phyloP scores from a whole-genome alignment of 2,113 vertebrate species.

The Tympanuchus pallidicinctus region DNA sequence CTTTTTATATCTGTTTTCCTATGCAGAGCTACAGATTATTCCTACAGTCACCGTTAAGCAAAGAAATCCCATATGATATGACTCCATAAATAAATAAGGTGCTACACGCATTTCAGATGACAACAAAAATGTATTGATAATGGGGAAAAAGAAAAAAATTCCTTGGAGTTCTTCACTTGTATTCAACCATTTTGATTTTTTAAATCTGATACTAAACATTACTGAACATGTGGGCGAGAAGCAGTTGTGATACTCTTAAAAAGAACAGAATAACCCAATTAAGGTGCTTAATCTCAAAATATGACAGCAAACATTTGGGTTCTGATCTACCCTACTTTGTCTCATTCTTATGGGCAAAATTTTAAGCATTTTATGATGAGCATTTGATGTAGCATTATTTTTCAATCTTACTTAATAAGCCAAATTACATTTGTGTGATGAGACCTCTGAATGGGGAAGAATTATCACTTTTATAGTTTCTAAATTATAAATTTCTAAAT shows the following conservation, averaged over 20 bases:
- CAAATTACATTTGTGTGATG: background rate
- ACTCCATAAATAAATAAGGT: background rate
- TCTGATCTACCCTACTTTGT: background rate
- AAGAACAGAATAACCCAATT: background rate
- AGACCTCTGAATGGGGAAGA: background rate
- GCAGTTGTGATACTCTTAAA: background rate
- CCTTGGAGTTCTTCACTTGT: background rate
- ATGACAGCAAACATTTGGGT: background rate
- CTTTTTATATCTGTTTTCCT: background rate
- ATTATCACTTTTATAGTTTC: background rate
- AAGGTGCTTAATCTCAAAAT: background rate
- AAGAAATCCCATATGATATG: background rate
- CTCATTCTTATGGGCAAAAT: background rate
- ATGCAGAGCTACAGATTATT: background rate
- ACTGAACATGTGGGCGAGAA: rapidly evolving
- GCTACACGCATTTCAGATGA: background rate
- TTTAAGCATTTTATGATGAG: background rate
- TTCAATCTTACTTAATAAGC: background rate
- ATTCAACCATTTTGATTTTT: background rate
- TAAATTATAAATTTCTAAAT: background rate
- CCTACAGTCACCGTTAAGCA: background rate
- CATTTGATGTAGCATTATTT: background rate
- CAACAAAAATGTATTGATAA: background rate
- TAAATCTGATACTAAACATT: background rate
- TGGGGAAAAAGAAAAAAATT: background rate